Evolutionary conservation across 2,888 invertebrate species (phyloP), one percentile per base, ranked within the genome.

Genomic region (Drosophila siamana): DNA sequence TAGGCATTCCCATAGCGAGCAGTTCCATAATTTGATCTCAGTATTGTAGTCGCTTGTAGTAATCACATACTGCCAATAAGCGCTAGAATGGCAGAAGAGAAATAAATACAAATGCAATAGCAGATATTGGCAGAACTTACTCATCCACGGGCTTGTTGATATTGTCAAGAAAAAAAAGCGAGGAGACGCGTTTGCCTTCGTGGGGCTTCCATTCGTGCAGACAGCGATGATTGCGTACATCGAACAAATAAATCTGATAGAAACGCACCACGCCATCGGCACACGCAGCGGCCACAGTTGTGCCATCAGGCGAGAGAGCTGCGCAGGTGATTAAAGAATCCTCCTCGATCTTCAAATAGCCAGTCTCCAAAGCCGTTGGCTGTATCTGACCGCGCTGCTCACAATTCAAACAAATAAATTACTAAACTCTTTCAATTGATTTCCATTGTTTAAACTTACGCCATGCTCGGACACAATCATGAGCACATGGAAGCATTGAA

Each of bases 191-290:
- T 87, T 95, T 95, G 4, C 98, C 98, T 43, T 94, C 95, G 91
- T 99, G 98, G 0, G 99, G 98, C 89, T 95, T 95, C 98, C 99
- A 98, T 89, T 97, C 95, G 93, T 98, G 98, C 70, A 98, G 93
- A 92, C 97, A 98, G 74, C 97, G 94, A 8, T 96, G 94, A 4
- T 96, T 96, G 78, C 95, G 94, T 78, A 93, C 94, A 80, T 95
- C 94, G 75, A 95, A 94, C 92, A 96, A 94, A 91, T 96, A 96
- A 80, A 95, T 95, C 94, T 98, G 97, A 92, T 97, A 98, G 93
- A 99, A 99, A 92, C 97, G 96, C 50, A 98, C 97, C 88, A 95
- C 94, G 52, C 98, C 99, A 92, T 98, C 98, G 0, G 94, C 93
- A 87, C 96, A 96, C 28, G 97, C 98, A 38, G 98, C 97, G 44